Base-by-base conservation (phyloP, 2,888 invertebrate species). In the Brassicogethes aeneus region DNA sequence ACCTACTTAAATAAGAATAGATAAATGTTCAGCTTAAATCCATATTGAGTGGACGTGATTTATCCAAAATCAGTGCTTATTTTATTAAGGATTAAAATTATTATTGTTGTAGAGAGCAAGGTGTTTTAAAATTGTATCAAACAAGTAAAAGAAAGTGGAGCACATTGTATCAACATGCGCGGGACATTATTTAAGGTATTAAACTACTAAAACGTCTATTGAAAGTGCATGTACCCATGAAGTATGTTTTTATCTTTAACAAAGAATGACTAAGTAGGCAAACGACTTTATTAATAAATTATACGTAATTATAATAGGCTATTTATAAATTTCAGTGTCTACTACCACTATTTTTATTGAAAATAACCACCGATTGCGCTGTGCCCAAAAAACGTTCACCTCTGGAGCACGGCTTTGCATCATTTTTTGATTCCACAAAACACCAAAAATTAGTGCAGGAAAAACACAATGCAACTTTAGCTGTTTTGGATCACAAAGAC, bases 21-120 rank as follows among this genome's bases (percentile, higher is more conserved):
- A 23, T 36, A 40, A 39, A 42, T 41, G 41, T 45, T 42, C 42
- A 45, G 45, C 42, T 45, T 42, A 39, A 42, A 45, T 37, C 42
- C 42, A 36, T 42, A 39, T 40, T 37, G 39, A 42, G 5, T 10
- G 23, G 23, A 7, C 5, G 5, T 23, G 42, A 37, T 39, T 42
- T 45, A 41, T 42, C 36, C 37, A 37, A 45, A 45, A 42, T 42
- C 23, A 23, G 5, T 23, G 23, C 23, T 10, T 23, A 23, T 23
- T 23, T 23, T 23, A 23, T 7, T 23, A 23, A 7, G 23, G 23
- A n/a, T n/a, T n/a, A n/a, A n/a, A n/a, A n/a, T n/a, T n/a, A n/a
- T n/a, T 10, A 23, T 23, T 23, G 23, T 23, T 5, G 5, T 8
- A 8, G 12, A 15, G 10, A 14, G n/a, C 36, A 35, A 14, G n/a